Evolutionary conservation across 1,140 invertebrate genomes (phyloP).

Genomic region (Maconellicoccus hirsutus): DNA sequence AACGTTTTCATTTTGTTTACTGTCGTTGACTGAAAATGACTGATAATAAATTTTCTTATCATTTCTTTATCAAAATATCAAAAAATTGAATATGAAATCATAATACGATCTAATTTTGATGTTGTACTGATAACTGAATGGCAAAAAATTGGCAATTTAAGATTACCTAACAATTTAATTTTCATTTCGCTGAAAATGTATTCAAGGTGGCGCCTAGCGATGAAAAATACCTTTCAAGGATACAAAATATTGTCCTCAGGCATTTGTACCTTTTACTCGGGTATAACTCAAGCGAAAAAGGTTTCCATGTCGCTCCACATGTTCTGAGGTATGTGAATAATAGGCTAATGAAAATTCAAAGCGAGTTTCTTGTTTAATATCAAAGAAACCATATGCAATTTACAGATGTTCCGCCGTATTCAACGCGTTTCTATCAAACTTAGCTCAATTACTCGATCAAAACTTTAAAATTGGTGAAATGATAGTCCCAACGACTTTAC

Average conservation of each 20-base stretch:
- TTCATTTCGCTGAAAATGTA: slow-evolving; percentile 26
- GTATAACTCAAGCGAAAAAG: slow-evolving; percentile 80
- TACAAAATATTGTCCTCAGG: slow-evolving; percentile 75
- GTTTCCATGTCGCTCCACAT: slow-evolving; percentile 79
- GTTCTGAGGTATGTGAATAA: slow-evolving; percentile 55
- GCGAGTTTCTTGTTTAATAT: too few species aligned
- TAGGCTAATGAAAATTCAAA: background rate
- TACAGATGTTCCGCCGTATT: slow-evolving; percentile 78
- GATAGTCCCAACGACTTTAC: slow-evolving; percentile 71
- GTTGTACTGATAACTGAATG: too few species aligned
- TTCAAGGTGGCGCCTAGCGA: slow-evolving; percentile 66
- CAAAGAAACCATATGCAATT: slow-evolving; percentile 26
- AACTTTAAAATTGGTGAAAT: slow-evolving; percentile 83
- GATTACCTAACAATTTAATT: too few species aligned
- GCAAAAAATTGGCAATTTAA: too few species aligned
- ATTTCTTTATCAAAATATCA: too few species aligned
- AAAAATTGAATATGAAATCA: too few species aligned
- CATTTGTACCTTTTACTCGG: slow-evolving; percentile 89
- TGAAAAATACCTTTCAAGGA: slow-evolving; percentile 62
- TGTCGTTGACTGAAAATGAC: background rate
- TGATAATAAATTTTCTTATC: background rate
- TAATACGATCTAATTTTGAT: too few species aligned
- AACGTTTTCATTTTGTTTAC: background rate
- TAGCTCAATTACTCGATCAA: slow-evolving; percentile 86
- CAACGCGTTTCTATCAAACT: slow-evolving; percentile 85